Percentiles rank a stretch among this genome's conserved stretches.
Evolutionary conservation across 2,113 vertebrate species (phyloP).

Genomic region (Coryphaenoides rupestris): DNA sequence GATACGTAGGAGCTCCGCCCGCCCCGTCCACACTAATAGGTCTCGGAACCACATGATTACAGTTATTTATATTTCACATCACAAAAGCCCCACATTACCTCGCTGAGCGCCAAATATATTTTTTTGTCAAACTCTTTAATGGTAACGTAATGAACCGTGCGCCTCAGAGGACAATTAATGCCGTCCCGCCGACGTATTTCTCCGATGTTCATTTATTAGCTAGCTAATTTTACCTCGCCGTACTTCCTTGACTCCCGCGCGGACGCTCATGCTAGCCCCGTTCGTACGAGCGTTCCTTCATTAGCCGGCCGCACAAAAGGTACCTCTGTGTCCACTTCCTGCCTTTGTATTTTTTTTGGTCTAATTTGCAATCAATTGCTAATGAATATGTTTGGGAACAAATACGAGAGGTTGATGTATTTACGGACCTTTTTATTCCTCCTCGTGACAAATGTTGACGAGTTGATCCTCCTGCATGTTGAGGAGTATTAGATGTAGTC

Average conservation of each 20-base stretch:
- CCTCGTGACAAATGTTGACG: neutral
- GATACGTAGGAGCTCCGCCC: constrained; percentile 54
- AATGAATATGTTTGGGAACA: constrained; percentile 60
- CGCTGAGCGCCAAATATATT: constrained; percentile 71
- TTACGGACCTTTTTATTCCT: constrained; percentile 24
- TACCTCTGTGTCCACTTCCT: constrained; percentile 42
- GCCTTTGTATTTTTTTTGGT: constrained; percentile 30
- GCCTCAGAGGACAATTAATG: constrained; percentile 69
- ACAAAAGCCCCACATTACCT: constrained; percentile 66
- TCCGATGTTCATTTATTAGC: constrained; percentile 66
- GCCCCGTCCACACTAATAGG: constrained; percentile 63
- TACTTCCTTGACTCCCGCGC: constrained; percentile 34
- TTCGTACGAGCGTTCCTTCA: constrained; percentile 63
- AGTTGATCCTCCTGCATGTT: neutral
- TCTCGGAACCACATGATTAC: constrained; percentile 60
- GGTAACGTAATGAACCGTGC: constrained; percentile 72
- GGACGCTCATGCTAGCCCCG: constrained; percentile 51
- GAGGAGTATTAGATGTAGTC: neutral
- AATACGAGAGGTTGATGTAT: constrained; percentile 12
- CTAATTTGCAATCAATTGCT: constrained; percentile 43
- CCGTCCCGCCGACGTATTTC: constrained; percentile 51
- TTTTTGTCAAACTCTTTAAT: constrained; percentile 70
- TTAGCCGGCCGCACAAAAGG: constrained; percentile 63
- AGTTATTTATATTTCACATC: constrained; percentile 69
- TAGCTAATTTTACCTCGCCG: constrained; percentile 66